Evolutionary conservation across 2,797 vertebrate genomes (phyloP).

Genomic region (Pipistrellus pygmaeus): DNA sequence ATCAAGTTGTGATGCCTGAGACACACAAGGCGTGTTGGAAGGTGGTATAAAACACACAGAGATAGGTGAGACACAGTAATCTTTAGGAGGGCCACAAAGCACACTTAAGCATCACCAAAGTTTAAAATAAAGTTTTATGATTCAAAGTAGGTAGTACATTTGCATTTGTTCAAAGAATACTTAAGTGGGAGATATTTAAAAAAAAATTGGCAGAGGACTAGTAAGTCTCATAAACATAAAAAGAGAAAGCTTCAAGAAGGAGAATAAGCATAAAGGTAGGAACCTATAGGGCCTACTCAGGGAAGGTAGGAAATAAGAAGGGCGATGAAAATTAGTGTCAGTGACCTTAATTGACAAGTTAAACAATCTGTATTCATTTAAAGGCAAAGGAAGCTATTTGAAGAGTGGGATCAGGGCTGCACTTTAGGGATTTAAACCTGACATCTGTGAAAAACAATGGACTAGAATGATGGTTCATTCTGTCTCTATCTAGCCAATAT

Average conservation of each 20-base stretch:
- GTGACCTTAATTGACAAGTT: not conserved
- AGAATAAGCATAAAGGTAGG: not conserved
- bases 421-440: not conserved
- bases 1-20: not conserved
- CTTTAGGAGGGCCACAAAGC: not conserved
- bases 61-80: not conserved
- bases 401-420: not conserved
- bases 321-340: not conserved
- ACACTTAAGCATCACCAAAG: not conserved
- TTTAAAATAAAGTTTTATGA: not conserved
- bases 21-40: not conserved
- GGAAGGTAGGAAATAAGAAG: not conserved
- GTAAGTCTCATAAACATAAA: not conserved
- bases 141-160: not conserved
- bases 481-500: not conserved
- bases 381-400: not conserved
- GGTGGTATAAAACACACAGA: not conserved
- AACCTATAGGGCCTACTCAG: not conserved
- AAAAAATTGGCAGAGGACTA: conserved; percentile 18
- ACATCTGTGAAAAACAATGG: not conserved
- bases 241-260: not conserved
- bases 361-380: not conserved
- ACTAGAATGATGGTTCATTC: not conserved
- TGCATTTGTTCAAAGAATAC: conserved; percentile 7
- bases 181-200: conserved; percentile 7